phyloP scores from a whole-genome alignment of 2,113 vertebrate species.

The Tragelaphus imberbis region DNA sequence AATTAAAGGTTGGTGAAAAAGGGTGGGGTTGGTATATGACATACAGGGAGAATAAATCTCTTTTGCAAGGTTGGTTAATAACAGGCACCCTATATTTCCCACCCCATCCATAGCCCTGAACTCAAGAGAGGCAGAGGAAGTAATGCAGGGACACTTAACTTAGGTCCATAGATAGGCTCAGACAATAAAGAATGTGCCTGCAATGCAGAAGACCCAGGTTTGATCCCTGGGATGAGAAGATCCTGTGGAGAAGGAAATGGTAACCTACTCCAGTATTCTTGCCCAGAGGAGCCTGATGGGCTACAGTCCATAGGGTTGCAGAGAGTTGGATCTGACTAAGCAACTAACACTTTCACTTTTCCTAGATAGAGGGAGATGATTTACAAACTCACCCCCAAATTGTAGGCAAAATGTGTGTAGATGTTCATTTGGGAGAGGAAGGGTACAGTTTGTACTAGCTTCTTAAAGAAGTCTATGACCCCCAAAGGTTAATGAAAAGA shows the following conservation, averaged over 20 bases:
- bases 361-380: background rate
- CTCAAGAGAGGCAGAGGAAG: background rate
- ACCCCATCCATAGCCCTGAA: background rate
- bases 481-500: background rate
- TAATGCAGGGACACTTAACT: background rate
- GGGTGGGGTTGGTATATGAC: background rate
- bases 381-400: background rate
- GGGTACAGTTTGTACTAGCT: background rate
- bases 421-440: background rate
- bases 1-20: background rate
- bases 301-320: background rate
- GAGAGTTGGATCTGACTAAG: background rate
- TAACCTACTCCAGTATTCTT: background rate
- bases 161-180: background rate
- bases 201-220: background rate
- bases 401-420: background rate
- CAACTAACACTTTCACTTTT: background rate
- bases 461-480: background rate
- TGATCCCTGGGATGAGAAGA: background rate
- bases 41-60: background rate
- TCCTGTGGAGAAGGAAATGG: background rate
- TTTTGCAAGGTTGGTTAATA: background rate
- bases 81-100: background rate
- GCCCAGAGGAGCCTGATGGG: background rate
- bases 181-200: background rate